phyloP scores from a whole-genome alignment of 2,888 invertebrate species.

The Ischnus inquisitorius region DNA sequence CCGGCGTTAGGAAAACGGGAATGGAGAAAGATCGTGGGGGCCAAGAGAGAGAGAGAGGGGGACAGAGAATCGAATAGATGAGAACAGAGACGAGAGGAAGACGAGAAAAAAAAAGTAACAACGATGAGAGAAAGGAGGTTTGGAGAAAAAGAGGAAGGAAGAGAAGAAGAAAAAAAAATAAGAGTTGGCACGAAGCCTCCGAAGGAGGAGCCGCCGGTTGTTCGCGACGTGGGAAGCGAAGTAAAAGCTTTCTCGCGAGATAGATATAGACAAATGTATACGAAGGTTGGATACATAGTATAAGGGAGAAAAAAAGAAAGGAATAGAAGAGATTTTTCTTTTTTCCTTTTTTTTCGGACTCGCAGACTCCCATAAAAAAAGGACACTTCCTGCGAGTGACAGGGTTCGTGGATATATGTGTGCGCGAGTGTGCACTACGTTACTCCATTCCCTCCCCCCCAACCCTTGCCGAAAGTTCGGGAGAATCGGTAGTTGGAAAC shows the following conservation, averaged over 20 bases:
- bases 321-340: background rate
- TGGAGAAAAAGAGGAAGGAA: background rate
- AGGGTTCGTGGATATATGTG: background rate
- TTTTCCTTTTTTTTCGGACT: conserved; percentile 10
- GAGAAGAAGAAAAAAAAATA: conserved; percentile 36
- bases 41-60: too few species aligned
- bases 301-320: background rate
- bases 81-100: conserved; percentile 1
- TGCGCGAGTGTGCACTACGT: background rate
- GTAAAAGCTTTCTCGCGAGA: conserved; percentile 62
- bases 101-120: background rate
- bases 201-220: conserved; percentile 52
- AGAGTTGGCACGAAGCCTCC: conserved; percentile 63
- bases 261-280: conserved; percentile 44
- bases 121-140: too few species aligned
- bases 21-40: conserved; percentile 6
- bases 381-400: conserved; percentile 37
- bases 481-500: conserved; percentile 12
- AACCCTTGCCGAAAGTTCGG: background rate
- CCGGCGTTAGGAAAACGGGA: conserved; percentile 39
- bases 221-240: conserved; percentile 66
- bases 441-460: background rate
- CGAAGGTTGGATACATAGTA: background rate
- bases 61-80: background rate
- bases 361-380: conserved; percentile 24